Evolutionary conservation across 1,140 invertebrate species (phyloP).

Genomic region (Tetramorium parvispinum): DNA sequence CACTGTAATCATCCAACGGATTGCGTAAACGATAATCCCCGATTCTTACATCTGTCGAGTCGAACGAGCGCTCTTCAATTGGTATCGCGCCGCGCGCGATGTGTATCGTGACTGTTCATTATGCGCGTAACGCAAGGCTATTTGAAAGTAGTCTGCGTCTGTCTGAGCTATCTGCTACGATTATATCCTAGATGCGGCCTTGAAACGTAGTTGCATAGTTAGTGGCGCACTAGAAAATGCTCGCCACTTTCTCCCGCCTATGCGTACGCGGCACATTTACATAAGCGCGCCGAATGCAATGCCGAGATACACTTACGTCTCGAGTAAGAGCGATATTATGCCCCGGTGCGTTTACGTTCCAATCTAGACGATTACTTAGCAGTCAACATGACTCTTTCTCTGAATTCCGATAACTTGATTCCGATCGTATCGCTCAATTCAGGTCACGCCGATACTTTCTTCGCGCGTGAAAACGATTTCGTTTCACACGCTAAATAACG

Average conservation of each 20-base stretch:
- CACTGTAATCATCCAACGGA: conserved; percentile 87
- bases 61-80: not conserved
- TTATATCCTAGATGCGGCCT: conserved; percentile 77
- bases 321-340: not conserved
- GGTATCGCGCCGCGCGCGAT: not conserved
- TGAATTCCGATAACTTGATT: conserved; percentile 15
- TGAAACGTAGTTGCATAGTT: conserved; percentile 73
- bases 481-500: not conserved
- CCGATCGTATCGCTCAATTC: conserved; percentile 5
- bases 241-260: conserved; percentile 75
- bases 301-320: not conserved
- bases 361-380: not conserved
- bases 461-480: conserved; percentile 9
- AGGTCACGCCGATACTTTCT: conserved; percentile 10
- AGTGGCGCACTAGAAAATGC: conserved; percentile 70
- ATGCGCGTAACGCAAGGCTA: conserved; percentile 71
- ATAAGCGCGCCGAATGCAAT: conserved; percentile 9
- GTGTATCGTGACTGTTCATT: conserved; percentile 42
- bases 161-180: conserved; percentile 75
- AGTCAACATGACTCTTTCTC: conserved; percentile 3
- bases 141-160: conserved; percentile 80
- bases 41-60: not conserved
- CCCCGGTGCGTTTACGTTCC: not conserved
- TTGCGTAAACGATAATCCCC: conserved; percentile 22
- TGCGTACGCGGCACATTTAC: conserved; percentile 29